Evolutionary conservation across 2,113 vertebrate genomes (phyloP).

Genomic region (Phyllostomus discolor): DNA sequence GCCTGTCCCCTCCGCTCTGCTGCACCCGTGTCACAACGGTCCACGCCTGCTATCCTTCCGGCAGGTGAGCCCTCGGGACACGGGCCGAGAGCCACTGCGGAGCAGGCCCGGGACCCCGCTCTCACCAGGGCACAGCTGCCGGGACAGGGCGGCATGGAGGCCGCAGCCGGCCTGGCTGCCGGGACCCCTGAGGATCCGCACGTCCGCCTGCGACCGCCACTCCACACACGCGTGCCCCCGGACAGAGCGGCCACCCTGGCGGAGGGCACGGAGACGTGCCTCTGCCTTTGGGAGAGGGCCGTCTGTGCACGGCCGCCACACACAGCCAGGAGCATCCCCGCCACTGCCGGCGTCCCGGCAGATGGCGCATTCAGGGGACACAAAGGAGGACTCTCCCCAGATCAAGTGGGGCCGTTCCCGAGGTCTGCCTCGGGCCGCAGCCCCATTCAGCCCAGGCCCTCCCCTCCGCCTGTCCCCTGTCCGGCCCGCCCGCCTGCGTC

Average conservation of each 20-base stretch:
- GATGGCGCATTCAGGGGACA: constrained; percentile 78
- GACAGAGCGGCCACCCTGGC: not conserved
- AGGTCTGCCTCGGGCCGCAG: constrained; percentile 63
- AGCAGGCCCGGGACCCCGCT: accelerated
- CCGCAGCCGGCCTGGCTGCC: not conserved
- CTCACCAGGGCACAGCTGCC: accelerated
- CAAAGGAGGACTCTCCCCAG: constrained; percentile 68
- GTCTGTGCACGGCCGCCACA: not conserved
- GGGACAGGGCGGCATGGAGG: accelerated
- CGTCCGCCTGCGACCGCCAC: not conserved
- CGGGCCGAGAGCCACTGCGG: accelerated
- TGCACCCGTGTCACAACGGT: accelerated
- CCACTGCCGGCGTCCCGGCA: constrained; percentile 63
- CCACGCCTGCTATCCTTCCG: not conserved
- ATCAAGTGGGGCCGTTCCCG: not conserved
- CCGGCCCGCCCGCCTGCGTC: constrained; percentile 71
- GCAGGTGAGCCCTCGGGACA: accelerated
- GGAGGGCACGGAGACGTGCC: no score
- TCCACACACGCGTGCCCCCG: not conserved
- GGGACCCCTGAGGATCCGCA: not conserved
- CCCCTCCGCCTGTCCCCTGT: constrained; percentile 52
- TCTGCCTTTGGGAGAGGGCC: constrained; percentile 24
- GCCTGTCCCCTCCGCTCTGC: accelerated
- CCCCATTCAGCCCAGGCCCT: constrained; percentile 57
- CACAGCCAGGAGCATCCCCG: constrained; percentile 7